phyloP scores from a whole-genome alignment of 1,140 invertebrate species.

The Sitobion miscanthi region DNA sequence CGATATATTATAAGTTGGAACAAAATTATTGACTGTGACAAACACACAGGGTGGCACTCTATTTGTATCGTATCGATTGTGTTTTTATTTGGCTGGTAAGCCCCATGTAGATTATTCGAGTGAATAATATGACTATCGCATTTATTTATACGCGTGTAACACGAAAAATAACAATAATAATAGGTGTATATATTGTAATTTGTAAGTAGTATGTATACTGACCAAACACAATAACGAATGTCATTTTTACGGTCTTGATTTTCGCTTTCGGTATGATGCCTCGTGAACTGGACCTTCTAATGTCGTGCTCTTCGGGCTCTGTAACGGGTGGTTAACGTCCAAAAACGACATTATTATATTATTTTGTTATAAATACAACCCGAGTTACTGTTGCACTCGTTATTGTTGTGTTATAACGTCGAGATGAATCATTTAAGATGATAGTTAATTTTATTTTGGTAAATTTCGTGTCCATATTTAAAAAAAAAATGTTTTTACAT shows the following conservation, averaged over 20 bases:
- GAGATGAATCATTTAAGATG: no score
- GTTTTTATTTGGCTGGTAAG: neutral
- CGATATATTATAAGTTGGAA: no score
- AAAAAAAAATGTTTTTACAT: no score
- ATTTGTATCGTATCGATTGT: neutral
- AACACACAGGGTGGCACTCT: neutral
- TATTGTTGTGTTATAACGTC: no score
- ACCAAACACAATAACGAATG: slow-evolving; percentile 93
- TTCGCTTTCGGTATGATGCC: slow-evolving; percentile 93
- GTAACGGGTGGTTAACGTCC: neutral
- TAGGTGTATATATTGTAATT: neutral
- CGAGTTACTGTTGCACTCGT: no score
- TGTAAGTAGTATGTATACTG: slow-evolving; percentile 62
- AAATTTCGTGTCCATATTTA: no score
- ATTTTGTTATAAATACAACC: no score
- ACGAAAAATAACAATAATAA: neutral
- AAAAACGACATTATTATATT: no score
- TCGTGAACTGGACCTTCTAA: slow-evolving; percentile 75
- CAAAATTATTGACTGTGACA: neutral
- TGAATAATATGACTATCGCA: neutral
- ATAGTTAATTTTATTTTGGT: no score
- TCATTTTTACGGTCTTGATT: slow-evolving; percentile 98
- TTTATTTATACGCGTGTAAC: neutral
- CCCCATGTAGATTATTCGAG: no score
- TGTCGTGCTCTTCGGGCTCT: slow-evolving; percentile 66